Conservation (phyloP, 2,888 invertebrate genomes). For the Yponomeuta cagnagella region DNA sequence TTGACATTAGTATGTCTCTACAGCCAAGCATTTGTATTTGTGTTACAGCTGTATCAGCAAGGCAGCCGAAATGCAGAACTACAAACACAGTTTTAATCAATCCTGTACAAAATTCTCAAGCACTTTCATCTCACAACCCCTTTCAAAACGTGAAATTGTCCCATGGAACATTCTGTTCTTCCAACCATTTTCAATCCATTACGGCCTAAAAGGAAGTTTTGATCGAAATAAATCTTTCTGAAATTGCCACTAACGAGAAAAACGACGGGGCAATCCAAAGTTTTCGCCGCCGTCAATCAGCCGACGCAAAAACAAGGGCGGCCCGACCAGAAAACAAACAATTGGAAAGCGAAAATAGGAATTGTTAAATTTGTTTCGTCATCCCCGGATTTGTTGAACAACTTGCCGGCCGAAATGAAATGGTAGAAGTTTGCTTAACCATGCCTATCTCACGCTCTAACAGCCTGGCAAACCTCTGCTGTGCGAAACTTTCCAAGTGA, state of each 20-base stretch:
- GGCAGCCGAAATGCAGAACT: no score
- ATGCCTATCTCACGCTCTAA: slow-evolving; percentile 17
- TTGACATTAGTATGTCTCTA: no score
- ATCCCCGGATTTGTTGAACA: slow-evolving; percentile 39
- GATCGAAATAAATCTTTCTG: slow-evolving; percentile 17
- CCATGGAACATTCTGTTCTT: slow-evolving; percentile 5
- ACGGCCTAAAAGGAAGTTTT: slow-evolving; percentile 2
- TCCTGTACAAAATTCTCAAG: neutral
- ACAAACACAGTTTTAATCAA: no score
- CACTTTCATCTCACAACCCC: neutral
- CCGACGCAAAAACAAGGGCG: slow-evolving; percentile 30
- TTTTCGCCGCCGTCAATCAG: slow-evolving; percentile 38
- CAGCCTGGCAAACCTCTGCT: slow-evolving; percentile 14
- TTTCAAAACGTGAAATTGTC: neutral
- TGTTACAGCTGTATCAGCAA: no score
- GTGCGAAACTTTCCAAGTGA: neutral
- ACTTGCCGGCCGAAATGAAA: slow-evolving; percentile 29
- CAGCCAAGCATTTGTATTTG: no score
- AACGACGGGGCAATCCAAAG: slow-evolving; percentile 33
- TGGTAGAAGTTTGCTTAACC: slow-evolving; percentile 25
- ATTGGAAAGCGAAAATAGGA: slow-evolving; percentile 42
- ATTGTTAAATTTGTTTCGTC: slow-evolving; percentile 41
- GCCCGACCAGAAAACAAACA: slow-evolving; percentile 30
- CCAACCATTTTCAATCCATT: slow-evolving; percentile 14
- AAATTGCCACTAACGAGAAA: slow-evolving; percentile 33